Conservation (phyloP, 1,140 invertebrate genomes). For the Drosophila pectinifera region DNA sequence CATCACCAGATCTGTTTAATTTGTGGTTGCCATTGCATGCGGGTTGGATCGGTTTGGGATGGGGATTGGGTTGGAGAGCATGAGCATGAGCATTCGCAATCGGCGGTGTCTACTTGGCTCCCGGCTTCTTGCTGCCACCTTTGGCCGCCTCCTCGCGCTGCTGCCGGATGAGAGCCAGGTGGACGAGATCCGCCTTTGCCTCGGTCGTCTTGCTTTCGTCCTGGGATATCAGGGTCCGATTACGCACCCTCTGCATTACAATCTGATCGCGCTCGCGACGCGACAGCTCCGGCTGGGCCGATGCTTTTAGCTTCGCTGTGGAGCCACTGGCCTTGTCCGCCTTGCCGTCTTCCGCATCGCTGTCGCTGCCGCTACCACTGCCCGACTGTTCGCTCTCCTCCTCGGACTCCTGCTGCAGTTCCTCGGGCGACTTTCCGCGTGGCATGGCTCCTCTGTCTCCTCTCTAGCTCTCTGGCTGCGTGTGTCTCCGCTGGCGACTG, state of each 20-base stretch:
- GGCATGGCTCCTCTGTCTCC: slow-evolving; percentile 57
- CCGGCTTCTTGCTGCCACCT: slow-evolving; percentile 49
- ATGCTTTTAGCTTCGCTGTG: slow-evolving; percentile 51
- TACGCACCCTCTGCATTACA: slow-evolving; percentile 94
- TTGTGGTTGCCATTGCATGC: slow-evolving; percentile 9
- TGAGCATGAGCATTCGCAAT: slow-evolving; percentile 5
- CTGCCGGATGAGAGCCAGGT: slow-evolving; percentile 95
- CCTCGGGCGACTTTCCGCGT: slow-evolving; percentile 95
- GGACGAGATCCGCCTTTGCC: slow-evolving; percentile 96
- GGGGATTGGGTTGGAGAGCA: slow-evolving; percentile 5
- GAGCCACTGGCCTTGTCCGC: slow-evolving; percentile 17
- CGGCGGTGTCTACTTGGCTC: slow-evolving; percentile 42
- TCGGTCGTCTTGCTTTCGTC: slow-evolving; percentile 98
- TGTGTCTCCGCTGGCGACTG: slow-evolving; percentile 5
- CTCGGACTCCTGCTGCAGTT: slow-evolving; percentile 94
- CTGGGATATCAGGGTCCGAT: slow-evolving; percentile 94
- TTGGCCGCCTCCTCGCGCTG: slow-evolving; percentile 96
- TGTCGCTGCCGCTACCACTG: slow-evolving; percentile 37
- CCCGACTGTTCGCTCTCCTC: slow-evolving; percentile 85
- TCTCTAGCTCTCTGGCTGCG: slow-evolving; percentile 9
- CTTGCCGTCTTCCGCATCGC: slow-evolving; percentile 33
- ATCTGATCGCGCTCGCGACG: slow-evolving; percentile 94
- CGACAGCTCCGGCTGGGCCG: slow-evolving; percentile 91
- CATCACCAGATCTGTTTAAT: not conserved
- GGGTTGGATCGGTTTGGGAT: not conserved